Evolutionary conservation across 1,140 invertebrate species (phyloP).

Genomic region (Bursaphelenchus mucronatus): DNA sequence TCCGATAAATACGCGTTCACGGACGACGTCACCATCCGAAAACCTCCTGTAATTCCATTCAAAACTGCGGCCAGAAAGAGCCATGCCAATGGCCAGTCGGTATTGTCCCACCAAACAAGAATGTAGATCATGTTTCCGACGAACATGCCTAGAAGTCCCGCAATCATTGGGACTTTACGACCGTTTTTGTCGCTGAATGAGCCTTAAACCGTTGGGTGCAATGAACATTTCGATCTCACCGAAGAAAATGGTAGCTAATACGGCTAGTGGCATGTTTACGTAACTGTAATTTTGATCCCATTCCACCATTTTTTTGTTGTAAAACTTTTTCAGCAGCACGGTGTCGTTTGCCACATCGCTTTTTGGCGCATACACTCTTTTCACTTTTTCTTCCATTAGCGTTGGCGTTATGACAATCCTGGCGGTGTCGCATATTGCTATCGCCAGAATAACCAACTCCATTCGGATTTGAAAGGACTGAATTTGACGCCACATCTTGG

Average conservation of each 20-base stretch:
- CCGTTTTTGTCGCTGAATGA: conserved; percentile 25
- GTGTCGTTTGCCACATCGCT: conserved; percentile 12
- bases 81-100: conserved; percentile 22
- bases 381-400: conserved; percentile 25
- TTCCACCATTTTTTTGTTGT: conserved; percentile 26
- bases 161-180: too few species aligned
- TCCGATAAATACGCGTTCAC: conserved; percentile 29
- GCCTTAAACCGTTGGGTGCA: conserved; percentile 15
- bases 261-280: conserved; percentile 28
- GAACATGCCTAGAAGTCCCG: conserved; percentile 1
- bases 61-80: conserved; percentile 21
- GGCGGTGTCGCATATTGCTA: conserved; percentile 27
- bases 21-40: conserved; percentile 24
- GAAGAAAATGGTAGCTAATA: conserved; percentile 22
- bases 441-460: conserved; percentile 15
- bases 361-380: conserved; percentile 18
- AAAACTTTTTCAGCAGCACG: conserved; percentile 24
- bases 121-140: conserved; percentile 27
- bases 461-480: conserved; percentile 19
- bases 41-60: conserved; percentile 22
- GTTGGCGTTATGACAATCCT: conserved; percentile 25
- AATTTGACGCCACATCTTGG: too few species aligned
- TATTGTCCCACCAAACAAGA: conserved; percentile 26
- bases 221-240: neutral
- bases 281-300: conserved; percentile 35